A percentile compares a stretch with the other conserved stretches of the same genome.
Evolutionary conservation across 2,888 invertebrate species (phyloP).

Genomic region (Patella caerulea): DNA sequence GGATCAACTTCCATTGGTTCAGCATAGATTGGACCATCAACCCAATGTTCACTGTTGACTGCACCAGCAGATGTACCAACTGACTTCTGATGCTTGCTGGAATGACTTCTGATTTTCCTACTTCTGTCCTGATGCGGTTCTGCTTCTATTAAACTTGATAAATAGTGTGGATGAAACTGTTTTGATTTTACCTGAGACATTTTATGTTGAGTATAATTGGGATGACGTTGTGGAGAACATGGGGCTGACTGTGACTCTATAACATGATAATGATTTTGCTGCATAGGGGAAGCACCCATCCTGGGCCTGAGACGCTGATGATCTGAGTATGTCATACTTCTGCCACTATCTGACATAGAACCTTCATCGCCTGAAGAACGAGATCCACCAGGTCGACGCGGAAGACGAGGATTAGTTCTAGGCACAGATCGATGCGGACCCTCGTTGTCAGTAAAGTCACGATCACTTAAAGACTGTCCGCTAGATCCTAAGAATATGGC

Average conservation of each 20-base stretch:
- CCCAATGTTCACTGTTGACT: background rate
- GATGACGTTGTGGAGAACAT: constrained; percentile 34
- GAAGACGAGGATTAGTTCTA: constrained; percentile 63
- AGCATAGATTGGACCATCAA: constrained; percentile 1
- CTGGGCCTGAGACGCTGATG: constrained; percentile 12
- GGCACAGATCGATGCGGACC: constrained; percentile 67
- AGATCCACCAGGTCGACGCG: constrained; percentile 63
- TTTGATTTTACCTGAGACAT: background rate
- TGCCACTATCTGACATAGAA: constrained; percentile 61
- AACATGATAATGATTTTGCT: background rate
- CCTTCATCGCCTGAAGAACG: constrained; percentile 66
- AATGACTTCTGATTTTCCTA: background rate
- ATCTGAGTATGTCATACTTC: constrained; percentile 48
- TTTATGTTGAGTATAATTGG: background rate
- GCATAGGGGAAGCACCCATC: background rate
- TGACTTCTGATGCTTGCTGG: background rate
- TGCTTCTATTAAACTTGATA: background rate
- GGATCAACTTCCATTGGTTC: constrained; percentile 33
- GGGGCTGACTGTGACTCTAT: constrained; percentile 28
- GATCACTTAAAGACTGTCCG: constrained; percentile 68
- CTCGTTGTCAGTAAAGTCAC: constrained; percentile 71
- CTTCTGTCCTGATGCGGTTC: background rate
- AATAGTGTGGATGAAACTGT: background rate
- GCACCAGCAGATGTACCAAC: background rate
- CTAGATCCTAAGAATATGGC: constrained; percentile 84